These are phyloP conservation scores for Aurelia aurita complex sp. Pacific DNA, from an alignment of 30 jellyfish, hydroid and myxozoan genomes.

Conservation along the genomic window DNA sequence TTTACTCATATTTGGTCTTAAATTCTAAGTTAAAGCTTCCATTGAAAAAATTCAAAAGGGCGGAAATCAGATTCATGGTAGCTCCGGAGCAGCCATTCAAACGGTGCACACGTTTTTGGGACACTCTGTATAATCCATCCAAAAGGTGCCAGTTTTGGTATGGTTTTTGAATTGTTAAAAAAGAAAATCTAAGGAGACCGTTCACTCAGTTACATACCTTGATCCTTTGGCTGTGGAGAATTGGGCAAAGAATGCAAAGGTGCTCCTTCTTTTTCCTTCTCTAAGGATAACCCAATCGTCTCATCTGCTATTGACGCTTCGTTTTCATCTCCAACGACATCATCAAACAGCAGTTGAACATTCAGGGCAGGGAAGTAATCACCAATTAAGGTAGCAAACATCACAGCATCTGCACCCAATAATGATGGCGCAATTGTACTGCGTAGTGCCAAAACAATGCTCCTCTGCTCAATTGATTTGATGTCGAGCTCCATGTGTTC, in stretches of 20 bases:
- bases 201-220: conserved; percentile 17
- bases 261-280: conserved; percentile 43
- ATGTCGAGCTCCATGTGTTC: not conserved
- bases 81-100: no score
- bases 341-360: conserved; percentile 41
- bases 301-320: conserved; percentile 9
- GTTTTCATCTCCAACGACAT: conserved; percentile 11
- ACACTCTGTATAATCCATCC: no score
- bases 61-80: no score
- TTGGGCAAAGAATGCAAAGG: conserved; percentile 46
- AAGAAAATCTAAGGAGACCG: no score
- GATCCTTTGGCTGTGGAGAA: conserved; percentile 62
- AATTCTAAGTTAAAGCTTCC: no score
- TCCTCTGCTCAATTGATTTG: conserved; percentile 36
- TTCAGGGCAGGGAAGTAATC: conserved; percentile 58
- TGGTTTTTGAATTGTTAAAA: no score
- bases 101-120: no score
- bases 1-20: no score
- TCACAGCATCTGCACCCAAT: conserved; percentile 64
- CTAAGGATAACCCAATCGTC: conserved; percentile 43
- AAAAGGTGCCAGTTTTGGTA: no score
- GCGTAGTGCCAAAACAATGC: conserved; percentile 55
- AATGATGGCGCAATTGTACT: conserved; percentile 50
- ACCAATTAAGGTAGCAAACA: conserved; percentile 63
- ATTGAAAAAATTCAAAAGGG: no score